Base-by-base conservation (phyloP, 2,113 vertebrate genomes). In the Siniperca chuatsi region DNA sequence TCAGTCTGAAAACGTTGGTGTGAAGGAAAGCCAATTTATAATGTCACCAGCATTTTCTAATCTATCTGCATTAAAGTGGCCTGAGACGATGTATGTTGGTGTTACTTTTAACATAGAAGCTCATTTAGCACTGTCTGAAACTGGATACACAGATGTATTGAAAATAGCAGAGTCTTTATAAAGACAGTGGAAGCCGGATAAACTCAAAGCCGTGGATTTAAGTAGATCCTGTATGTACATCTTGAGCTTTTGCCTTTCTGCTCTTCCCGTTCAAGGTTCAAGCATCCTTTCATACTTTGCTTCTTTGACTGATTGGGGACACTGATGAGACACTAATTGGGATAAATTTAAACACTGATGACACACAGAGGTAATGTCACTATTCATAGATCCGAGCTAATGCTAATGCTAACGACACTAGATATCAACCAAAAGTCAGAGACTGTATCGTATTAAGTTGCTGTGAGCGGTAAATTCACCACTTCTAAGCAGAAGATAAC, bases 361-460 rank as follows among this genome's bases (percentile, higher is more conserved):
- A 64, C 76, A 74, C 46, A 21, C 72, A 35, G 65, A n/a, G 69
- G 60, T 55, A 82, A 87, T 79, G 86, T 84, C 81, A 88, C 44
- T 25, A 54, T 11, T 76, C n/a, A 42, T 8, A 77, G 75, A 76
- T 79, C 29, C 29, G 29, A 29, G 29, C 35, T 37, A 37, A 37
- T 37, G 35, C 35, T 37, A 37, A 37, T 2, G 35, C 5, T 37
- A 37, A 4, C 35, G 35, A 37, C 35, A 37, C 35, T 3, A 37
- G 35, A 37, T 37, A 37, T 37, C 35, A 4, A 37, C 3, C 35
- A 37, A 37, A 37, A 37, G 35, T 3, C 35, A 6, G 35, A 37
- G 35, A 37, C 35, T 37, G 35, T 37, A 37, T 37, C 35, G 35
- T 37, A 4, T 37, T 37, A 6, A 37, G 35, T 37, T 37, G 35